Percentiles rank a stretch among this genome's conserved stretches.
These are phyloP conservation scores for Acrocephalus scirpaceus DNA, from an alignment of 2,797 vertebrate species.

Conservation along the genomic window DNA sequence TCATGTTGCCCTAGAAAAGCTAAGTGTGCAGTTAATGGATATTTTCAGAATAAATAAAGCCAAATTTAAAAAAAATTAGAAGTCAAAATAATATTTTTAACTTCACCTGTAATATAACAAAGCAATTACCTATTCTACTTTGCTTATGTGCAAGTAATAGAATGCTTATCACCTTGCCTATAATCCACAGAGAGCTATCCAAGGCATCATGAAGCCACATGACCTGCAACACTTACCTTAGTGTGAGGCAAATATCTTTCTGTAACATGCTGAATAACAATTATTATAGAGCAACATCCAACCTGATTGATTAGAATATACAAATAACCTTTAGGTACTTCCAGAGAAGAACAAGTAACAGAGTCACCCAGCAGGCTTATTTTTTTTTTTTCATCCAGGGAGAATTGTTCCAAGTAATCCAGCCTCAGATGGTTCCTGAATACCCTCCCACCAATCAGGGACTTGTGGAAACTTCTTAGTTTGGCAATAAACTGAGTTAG, in stretches of 20 bases:
- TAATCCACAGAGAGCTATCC: not conserved
- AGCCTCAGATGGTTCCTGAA: not conserved
- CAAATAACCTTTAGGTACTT: not conserved
- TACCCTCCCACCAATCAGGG: not conserved
- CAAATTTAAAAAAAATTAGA: not conserved
- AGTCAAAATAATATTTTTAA: not conserved
- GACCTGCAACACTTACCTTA: not conserved
- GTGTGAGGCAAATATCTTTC: not conserved
- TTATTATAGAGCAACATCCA: not conserved
- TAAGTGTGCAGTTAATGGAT: not conserved
- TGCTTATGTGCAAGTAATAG: not conserved
- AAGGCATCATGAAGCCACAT: not conserved
- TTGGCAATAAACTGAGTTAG: not conserved
- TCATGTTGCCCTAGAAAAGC: not conserved
- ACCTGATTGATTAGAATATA: not conserved
- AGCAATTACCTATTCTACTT: not conserved
- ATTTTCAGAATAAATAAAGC: not conserved
- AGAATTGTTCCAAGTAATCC: not conserved
- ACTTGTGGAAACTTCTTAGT: not conserved
- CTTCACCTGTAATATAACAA: not conserved
- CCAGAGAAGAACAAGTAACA: not conserved
- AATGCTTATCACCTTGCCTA: not conserved
- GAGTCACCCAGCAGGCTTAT: fast-evolving
- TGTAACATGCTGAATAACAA: not conserved
- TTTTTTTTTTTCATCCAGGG: not conserved